These are phyloP conservation scores for Vesta saturnalis DNA, from an alignment of 2,888 invertebrate species.

Conservation along the genomic window DNA sequence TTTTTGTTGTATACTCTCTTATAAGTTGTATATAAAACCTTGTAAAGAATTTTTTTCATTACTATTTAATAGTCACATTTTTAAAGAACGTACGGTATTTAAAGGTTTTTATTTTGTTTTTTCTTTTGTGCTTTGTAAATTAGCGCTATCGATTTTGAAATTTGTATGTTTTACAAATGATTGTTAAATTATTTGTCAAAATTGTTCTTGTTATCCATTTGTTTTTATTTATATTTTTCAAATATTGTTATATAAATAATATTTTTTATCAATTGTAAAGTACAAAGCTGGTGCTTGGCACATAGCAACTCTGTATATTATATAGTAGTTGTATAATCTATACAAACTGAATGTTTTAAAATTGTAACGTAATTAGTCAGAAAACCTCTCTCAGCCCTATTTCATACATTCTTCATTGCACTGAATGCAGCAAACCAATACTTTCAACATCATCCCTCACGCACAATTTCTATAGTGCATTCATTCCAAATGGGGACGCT, in stretches of 20 bases:
- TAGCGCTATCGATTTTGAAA: constrained; percentile 39
- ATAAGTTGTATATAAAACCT: constrained; percentile 15
- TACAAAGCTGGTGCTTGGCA: constrained; percentile 52
- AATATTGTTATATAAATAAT: constrained; percentile 50
- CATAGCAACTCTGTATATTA: constrained; percentile 35
- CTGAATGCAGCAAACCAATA: no score
- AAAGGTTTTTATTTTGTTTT: constrained; percentile 33
- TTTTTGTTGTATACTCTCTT: not conserved
- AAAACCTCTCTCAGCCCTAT: no score
- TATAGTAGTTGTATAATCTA: constrained; percentile 28
- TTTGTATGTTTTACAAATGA: constrained; percentile 38
- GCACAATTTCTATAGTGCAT: no score
- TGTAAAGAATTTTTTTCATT: constrained; percentile 25
- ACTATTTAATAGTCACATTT: constrained; percentile 35
- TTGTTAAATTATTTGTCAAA: constrained; percentile 51
- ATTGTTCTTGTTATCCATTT: constrained; percentile 59
- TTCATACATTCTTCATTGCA: no score
- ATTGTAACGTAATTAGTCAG: no score
- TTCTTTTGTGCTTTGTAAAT: constrained; percentile 42
- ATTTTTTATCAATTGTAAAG: constrained; percentile 57
- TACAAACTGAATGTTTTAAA: not conserved
- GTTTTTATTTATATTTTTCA: constrained; percentile 57
- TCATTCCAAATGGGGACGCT: not conserved
- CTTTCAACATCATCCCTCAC: constrained; percentile 4
- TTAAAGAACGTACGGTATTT: constrained; percentile 31